These are phyloP conservation scores for Trachymyrmex cornetzi DNA, from an alignment of 1,140 invertebrate genomes.

Conservation along the genomic window DNA sequence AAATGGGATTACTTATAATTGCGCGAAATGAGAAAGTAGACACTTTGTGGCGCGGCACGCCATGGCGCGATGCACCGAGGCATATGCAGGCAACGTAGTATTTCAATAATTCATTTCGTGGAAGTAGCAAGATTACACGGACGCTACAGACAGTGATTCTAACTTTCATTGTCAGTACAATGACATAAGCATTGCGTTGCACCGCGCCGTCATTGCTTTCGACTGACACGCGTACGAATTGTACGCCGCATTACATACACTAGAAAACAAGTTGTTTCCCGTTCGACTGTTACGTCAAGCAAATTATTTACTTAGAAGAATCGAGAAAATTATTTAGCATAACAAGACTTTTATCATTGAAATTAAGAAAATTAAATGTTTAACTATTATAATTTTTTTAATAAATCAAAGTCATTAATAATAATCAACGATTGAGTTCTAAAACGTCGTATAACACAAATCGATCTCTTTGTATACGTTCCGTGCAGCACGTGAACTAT, in stretches of 20 bases:
- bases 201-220: conserved; percentile 45
- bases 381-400: too few species aligned
- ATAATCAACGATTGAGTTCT: background rate
- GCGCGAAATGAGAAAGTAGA: conserved; percentile 63
- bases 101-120: conserved; percentile 66
- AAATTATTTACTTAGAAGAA: background rate
- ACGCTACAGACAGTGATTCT: conserved; percentile 58
- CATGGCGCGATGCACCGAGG: conserved; percentile 28
- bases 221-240: conserved; percentile 42
- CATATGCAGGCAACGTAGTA: conserved; percentile 56
- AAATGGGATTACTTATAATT: conserved; percentile 57
- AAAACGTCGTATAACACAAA: background rate
- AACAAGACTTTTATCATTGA: background rate
- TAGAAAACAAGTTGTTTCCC: conserved; percentile 51
- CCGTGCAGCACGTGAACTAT: background rate
- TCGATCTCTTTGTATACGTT: conserved; percentile 11
- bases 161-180: conserved; percentile 60
- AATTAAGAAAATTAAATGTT: background rate
- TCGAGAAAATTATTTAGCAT: background rate
- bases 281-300: conserved; percentile 24
- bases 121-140: conserved; percentile 53
- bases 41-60: background rate
- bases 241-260: conserved; percentile 19
- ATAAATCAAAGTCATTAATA: background rate
- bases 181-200: conserved; percentile 57